Evolutionary conservation across 2,888 invertebrate genomes (phyloP).

Genomic region (Trypoxylon attenuatum): DNA sequence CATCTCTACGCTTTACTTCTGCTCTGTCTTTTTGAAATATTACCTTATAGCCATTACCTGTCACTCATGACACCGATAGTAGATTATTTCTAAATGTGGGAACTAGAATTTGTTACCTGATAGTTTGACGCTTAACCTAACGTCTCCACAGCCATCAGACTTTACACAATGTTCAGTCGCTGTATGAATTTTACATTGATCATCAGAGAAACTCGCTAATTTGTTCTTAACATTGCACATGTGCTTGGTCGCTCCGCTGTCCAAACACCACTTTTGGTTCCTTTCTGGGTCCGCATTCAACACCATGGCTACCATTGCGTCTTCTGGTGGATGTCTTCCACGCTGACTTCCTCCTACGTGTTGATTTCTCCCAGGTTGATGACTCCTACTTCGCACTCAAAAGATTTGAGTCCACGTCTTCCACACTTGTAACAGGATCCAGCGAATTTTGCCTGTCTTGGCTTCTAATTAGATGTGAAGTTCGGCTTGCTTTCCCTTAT

Average conservation of each 20-base stretch:
- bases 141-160: conserved; percentile 17
- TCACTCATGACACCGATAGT: conserved; percentile 57
- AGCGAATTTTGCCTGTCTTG: background rate
- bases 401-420: conserved; percentile 27
- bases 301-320: conserved; percentile 3
- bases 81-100: conserved; percentile 57
- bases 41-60: conserved; percentile 53
- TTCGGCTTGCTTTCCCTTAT: too few species aligned
- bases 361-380: too few species aligned
- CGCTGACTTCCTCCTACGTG: background rate
- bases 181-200: conserved; percentile 23
- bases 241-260: conserved; percentile 33
- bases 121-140: conserved; percentile 12
- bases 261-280: conserved; percentile 27
- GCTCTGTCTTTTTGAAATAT: conserved; percentile 45
- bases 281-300: background rate
- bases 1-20: conserved; percentile 36
- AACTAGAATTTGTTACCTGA: conserved; percentile 30
- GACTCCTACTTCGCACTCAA: conserved; percentile 1
- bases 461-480: too few species aligned
- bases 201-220: conserved; percentile 2
- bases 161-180: conserved; percentile 30
- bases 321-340: background rate
- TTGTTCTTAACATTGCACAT: conserved; percentile 31
- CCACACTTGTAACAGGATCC: conserved; percentile 15